These are phyloP conservation scores for Silvanus unidentatus DNA, from an alignment of 2,888 invertebrate genomes.

Conservation along the genomic window DNA sequence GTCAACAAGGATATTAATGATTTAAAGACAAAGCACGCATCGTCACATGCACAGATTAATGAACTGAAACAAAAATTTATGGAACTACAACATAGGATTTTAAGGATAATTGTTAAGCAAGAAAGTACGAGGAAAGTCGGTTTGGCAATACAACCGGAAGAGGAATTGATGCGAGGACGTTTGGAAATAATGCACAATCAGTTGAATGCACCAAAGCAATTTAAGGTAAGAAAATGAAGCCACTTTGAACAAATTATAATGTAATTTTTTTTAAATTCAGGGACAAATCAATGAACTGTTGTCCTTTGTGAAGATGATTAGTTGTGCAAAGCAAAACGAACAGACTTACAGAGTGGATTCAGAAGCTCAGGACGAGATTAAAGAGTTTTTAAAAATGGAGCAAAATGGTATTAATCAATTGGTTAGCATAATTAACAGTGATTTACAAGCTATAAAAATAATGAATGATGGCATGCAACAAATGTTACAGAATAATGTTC, in stretches of 20 bases:
- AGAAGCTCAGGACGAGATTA: constrained; percentile 64
- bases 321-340: constrained; percentile 52
- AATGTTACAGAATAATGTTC: constrained; percentile 38
- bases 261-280: constrained; percentile 42
- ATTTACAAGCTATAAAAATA: constrained; percentile 69
- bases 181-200: constrained; percentile 82
- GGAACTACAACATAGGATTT: constrained; percentile 74
- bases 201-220: constrained; percentile 86
- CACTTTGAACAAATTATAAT: constrained; percentile 1
- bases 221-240: constrained; percentile 61
- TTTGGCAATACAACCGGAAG: constrained; percentile 79
- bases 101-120: constrained; percentile 82
- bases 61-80: constrained; percentile 77
- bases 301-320: constrained; percentile 73
- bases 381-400: constrained; percentile 76
- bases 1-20: constrained; percentile 72
- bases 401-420: constrained; percentile 85
- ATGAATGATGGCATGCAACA: constrained; percentile 73
- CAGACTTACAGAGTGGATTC: constrained; percentile 74
- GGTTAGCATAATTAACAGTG: constrained; percentile 74
- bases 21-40: constrained; percentile 74
- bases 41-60: constrained; percentile 72
- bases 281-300: constrained; percentile 86
- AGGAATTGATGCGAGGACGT: constrained; percentile 81
- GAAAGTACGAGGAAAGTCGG: constrained; percentile 86